phyloP scores from a whole-genome alignment of 2,113 vertebrate genomes.

The Platichthys stellatus region DNA sequence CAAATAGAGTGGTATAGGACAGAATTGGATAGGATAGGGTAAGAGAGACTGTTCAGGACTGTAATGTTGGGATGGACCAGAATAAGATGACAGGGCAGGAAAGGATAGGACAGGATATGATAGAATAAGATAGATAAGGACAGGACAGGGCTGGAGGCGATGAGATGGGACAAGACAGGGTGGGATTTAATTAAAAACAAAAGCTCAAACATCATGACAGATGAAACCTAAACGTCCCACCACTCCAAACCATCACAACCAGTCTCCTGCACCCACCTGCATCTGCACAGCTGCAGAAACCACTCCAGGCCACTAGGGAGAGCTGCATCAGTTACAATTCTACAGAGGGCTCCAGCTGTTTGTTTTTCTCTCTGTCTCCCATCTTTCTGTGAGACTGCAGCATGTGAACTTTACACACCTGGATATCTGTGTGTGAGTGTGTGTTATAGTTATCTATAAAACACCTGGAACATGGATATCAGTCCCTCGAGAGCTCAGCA shows the following conservation, averaged over 20 bases:
- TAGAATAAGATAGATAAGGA: background rate
- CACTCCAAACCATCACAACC: constrained; percentile 8
- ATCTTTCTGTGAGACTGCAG: background rate
- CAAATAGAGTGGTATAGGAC: background rate
- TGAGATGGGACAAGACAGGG: background rate
- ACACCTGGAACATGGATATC: constrained; percentile 57
- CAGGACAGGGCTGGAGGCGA: background rate
- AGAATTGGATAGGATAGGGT: no score
- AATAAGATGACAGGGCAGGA: background rate
- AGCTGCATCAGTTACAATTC: constrained; percentile 36
- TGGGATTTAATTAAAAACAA: background rate
- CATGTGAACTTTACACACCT: constrained; percentile 52
- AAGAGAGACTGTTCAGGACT: no score
- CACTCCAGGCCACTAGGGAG: constrained; percentile 65
- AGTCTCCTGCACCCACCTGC: constrained; percentile 28
- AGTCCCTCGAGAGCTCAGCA: constrained; percentile 31
- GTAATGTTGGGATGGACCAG: no score
- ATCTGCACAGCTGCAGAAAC: constrained; percentile 42
- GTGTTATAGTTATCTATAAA: constrained; percentile 43
- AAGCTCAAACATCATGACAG: constrained; percentile 21
- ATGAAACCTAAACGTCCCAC: constrained; percentile 18
- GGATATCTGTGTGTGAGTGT: constrained; percentile 48
- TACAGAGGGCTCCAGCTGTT: constrained; percentile 46
- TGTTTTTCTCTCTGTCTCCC: background rate
- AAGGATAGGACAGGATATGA: background rate